These are phyloP conservation scores for Tachina fera DNA, from an alignment of 2,888 invertebrate species.

Conservation along the genomic window DNA sequence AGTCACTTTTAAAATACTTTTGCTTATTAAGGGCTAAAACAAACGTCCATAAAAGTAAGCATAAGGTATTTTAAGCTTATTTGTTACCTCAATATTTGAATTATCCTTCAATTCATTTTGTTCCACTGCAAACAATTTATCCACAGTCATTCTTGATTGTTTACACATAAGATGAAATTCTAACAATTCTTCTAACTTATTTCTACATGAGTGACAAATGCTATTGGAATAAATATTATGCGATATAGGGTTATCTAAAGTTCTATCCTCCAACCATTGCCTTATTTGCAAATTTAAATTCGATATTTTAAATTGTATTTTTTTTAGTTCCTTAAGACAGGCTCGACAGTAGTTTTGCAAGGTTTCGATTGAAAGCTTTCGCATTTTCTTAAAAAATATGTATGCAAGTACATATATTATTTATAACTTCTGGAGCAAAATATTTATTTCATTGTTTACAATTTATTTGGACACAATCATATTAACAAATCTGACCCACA, in stretches of 20 bases:
- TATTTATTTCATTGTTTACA: too few species aligned
- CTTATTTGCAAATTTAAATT: constrained; percentile 62
- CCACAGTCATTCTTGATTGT: constrained; percentile 74
- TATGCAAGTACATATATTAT: too few species aligned
- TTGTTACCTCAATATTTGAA: neutral
- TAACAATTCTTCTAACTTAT: constrained; percentile 76
- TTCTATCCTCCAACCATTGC: constrained; percentile 68
- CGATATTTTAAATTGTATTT: constrained; percentile 63
- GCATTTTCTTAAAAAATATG: neutral
- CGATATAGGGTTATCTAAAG: constrained; percentile 50
- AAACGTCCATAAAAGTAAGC: neutral
- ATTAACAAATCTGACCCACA: too few species aligned
- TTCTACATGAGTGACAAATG: constrained; percentile 76
- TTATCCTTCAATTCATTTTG: neutral
- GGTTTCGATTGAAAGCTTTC: constrained; percentile 9
- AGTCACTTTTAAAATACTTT: neutral
- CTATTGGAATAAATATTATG: constrained; percentile 74
- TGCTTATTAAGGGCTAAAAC: constrained; percentile 9
- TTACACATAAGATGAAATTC: constrained; percentile 78
- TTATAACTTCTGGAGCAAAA: too few species aligned
- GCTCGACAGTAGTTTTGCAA: constrained; percentile 70
- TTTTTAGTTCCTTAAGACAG: constrained; percentile 68
- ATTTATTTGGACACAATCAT: too few species aligned
- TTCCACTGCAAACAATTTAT: constrained; percentile 2
- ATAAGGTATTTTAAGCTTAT: neutral